Conservation (phyloP, 2,888 invertebrate species). For the Phyllotreta cruciferae region DNA sequence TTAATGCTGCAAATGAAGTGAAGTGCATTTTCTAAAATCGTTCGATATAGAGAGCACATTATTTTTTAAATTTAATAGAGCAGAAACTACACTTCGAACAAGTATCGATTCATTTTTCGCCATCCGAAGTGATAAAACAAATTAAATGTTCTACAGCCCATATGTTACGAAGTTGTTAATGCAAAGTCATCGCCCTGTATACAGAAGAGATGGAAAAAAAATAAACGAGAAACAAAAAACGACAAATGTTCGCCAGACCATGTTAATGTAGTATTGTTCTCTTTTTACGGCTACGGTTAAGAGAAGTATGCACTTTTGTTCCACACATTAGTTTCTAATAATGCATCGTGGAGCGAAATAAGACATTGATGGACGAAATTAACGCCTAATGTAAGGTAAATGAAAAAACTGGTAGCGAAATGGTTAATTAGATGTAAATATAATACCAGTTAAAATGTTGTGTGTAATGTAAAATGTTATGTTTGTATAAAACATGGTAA, state of each 20-base stretch:
- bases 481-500: too few species aligned
- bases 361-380: neutral
- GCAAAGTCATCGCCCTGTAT: conserved; percentile 36
- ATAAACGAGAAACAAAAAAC: neutral
- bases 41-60: too few species aligned
- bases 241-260: conserved; percentile 46
- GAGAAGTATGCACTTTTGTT: conserved; percentile 44
- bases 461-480: too few species aligned
- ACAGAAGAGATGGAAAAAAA: conserved; percentile 20
- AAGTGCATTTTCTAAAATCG: too few species aligned
- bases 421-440: too few species aligned
- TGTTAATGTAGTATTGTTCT: conserved; percentile 49
- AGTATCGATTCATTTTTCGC: conserved; percentile 1
- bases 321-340: conserved; percentile 44
- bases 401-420: neutral
- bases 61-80: neutral
- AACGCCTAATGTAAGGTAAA: neutral
- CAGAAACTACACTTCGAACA: neutral
- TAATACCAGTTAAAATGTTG: too few species aligned
- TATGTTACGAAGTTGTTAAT: conserved; percentile 16
- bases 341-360: neutral
- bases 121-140: conserved; percentile 6
- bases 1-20: too few species aligned
- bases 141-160: conserved; percentile 11
- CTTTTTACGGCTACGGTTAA: conserved; percentile 45